Percentiles rank a stretch among this genome's conserved stretches.
phyloP scores from a whole-genome alignment of 2,113 vertebrate species.

The Mustela nigripes region DNA sequence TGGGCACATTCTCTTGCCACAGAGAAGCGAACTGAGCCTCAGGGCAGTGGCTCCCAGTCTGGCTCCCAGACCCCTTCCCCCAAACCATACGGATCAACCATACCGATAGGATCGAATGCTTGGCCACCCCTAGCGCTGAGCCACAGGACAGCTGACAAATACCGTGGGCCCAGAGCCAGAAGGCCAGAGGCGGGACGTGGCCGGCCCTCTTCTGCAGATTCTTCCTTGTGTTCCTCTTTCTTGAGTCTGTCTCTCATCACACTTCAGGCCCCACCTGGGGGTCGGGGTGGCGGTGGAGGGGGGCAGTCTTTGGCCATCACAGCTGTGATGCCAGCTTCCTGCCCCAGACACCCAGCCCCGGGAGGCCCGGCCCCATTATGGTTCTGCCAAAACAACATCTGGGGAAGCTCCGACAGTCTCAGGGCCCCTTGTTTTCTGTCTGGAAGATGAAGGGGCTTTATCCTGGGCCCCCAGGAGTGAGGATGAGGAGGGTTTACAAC shows the following conservation, averaged over 20 bases:
- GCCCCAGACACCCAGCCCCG: constrained; percentile 37
- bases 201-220: background rate
- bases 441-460: constrained; percentile 44
- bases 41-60: background rate
- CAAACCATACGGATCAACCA: background rate
- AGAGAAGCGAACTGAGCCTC: constrained; percentile 30
- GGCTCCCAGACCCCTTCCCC: background rate
- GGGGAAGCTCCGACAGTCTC: background rate
- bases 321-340: constrained; percentile 50
- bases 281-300: background rate
- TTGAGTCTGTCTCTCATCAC: background rate
- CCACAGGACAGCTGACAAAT: background rate
- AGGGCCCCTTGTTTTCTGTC: constrained; percentile 70
- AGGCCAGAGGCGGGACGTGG: background rate
- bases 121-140: background rate
- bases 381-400: constrained; percentile 64
- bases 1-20: background rate
- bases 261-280: background rate
- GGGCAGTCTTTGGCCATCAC: background rate
- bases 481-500: constrained; percentile 67
- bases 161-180: background rate
- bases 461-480: constrained; percentile 36
- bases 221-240: background rate
- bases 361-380: constrained; percentile 37
- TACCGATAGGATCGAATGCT: background rate